Conservation (phyloP, 53 echinoderm and acorn worm genomes). For the Temnopleurus reevesii region DNA sequence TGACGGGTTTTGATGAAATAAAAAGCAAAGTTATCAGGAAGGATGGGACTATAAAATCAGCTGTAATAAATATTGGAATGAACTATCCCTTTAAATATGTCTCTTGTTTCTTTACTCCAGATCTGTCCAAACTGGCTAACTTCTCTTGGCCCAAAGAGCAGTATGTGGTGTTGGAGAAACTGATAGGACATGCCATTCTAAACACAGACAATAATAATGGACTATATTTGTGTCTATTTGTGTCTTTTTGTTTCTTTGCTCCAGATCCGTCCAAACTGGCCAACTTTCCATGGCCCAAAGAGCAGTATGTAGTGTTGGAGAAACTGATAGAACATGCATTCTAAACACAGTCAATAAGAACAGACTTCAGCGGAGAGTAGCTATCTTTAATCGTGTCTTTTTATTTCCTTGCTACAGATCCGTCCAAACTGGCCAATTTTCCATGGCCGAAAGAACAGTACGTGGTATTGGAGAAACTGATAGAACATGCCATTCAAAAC, state of each 20-base stretch:
- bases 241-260: background rate
- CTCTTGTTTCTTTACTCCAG: background rate
- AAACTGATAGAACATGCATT: constrained; percentile 52
- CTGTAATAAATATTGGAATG: too few relatives aligned
- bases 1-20: too few relatives aligned
- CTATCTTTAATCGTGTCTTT: too few relatives aligned
- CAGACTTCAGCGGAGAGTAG: too few relatives aligned
- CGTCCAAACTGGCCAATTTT: constrained; percentile 51
- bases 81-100: too few relatives aligned
- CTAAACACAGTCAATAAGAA: too few relatives aligned
- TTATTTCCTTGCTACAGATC: background rate
- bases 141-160: constrained; percentile 57
- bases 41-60: too few relatives aligned
- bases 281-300: constrained; percentile 55
- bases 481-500: constrained; percentile 32
- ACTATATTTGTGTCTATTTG: too few relatives aligned
- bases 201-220: too few relatives aligned
- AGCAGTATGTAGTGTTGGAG: constrained; percentile 48
- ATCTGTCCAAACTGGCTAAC: constrained; percentile 52
- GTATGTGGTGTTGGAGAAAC: constrained; percentile 47
- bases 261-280: constrained; percentile 53
- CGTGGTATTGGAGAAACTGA: constrained; percentile 44
- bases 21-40: too few relatives aligned
- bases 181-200: constrained; percentile 31
- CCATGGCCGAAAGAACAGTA: constrained; percentile 59